phyloP scores from a whole-genome alignment of 2,113 vertebrate genomes.

The Grammomys dolichurus region DNA sequence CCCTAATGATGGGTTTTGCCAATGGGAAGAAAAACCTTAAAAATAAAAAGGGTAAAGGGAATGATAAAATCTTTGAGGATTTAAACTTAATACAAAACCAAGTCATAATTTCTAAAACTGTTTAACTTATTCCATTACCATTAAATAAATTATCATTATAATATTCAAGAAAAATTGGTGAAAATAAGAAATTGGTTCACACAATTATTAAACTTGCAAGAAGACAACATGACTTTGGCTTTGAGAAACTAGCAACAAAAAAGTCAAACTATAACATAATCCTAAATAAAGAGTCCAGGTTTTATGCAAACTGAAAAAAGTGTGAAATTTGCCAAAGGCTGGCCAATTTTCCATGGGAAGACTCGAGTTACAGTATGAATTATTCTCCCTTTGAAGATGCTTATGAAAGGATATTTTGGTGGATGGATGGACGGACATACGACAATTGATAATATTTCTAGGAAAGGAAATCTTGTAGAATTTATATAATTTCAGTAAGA shows the following conservation, averaged over 20 bases:
- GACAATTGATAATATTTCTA: background rate
- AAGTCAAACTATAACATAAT: background rate
- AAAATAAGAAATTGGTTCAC: conserved; percentile 12
- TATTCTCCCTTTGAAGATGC: background rate
- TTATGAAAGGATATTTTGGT: background rate
- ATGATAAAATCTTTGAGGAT: background rate
- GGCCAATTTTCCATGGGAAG: background rate
- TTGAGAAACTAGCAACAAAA: background rate
- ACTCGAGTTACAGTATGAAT: background rate
- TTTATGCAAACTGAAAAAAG: background rate
- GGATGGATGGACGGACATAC: background rate
- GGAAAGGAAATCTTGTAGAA: background rate
- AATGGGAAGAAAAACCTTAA: background rate
- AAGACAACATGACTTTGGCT: background rate
- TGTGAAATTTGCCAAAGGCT: background rate
- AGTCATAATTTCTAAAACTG: background rate
- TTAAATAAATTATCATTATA: conserved; percentile 3
- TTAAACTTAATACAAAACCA: background rate
- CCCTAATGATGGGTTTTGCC: background rate
- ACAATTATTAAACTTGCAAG: background rate
- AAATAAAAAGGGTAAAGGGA: background rate
- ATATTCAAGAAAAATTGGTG: background rate
- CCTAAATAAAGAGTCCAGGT: background rate
- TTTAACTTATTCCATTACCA: background rate
- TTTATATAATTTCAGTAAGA: conserved; percentile 4